Conservation (phyloP, 2,888 invertebrate species). For the Stramonita haemastoma region DNA sequence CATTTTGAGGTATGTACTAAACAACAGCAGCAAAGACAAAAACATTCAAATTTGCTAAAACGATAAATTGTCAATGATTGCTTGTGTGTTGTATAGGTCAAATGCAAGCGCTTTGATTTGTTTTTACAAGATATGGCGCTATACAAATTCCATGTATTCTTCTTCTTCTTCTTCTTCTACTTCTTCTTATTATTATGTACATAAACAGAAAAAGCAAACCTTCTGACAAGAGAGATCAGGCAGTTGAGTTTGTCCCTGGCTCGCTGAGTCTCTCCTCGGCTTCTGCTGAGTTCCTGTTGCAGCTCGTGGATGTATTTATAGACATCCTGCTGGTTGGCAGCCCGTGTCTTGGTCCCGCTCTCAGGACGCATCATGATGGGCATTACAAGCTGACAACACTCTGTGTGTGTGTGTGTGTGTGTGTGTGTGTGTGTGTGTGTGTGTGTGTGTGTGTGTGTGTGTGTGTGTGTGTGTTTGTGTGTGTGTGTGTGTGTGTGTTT, state of each 20-base stretch:
- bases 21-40: not conserved
- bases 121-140: no score
- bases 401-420: no score
- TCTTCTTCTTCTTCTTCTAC: no score
- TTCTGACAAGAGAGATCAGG: conserved; percentile 69
- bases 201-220: conserved; percentile 52
- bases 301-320: conserved; percentile 46
- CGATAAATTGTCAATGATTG: not conserved
- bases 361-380: conserved; percentile 33
- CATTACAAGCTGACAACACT: not conserved
- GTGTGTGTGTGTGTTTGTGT: no score
- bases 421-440: no score
- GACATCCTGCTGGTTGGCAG: conserved; percentile 18
- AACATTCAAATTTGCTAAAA: not conserved
- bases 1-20: not conserved
- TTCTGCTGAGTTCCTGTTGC: conserved; percentile 61
- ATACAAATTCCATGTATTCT: no score
- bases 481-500: no score
- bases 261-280: conserved; percentile 61
- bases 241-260: conserved; percentile 68
- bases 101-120: no score
- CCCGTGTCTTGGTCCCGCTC: conserved; percentile 8
- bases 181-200: no score
- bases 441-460: no score
- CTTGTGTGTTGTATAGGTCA: no score